Conservation (phyloP, 2,797 vertebrate species). For the Heteromormyrus szaboi region DNA sequence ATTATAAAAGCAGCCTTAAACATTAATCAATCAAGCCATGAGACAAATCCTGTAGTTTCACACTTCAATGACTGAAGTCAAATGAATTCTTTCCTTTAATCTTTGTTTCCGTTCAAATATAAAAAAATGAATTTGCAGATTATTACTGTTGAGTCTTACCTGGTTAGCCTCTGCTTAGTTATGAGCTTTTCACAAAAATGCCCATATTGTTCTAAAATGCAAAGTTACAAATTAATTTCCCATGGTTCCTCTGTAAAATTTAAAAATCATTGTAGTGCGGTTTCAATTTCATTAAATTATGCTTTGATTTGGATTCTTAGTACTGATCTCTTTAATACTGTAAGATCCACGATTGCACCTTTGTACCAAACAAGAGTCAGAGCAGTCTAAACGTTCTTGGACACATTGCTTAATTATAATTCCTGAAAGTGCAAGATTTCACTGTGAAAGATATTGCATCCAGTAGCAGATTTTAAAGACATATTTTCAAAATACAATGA, state of each 20-base stretch:
- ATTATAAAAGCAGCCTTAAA: neutral
- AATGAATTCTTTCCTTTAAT: constrained; percentile 4
- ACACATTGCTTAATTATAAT: neutral
- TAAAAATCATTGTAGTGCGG: neutral
- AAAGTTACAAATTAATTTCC: neutral
- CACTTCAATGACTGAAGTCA: neutral
- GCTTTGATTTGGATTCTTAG: neutral
- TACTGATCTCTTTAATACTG: neutral
- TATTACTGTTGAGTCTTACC: neutral
- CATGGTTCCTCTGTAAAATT: neutral
- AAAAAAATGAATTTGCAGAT: neutral
- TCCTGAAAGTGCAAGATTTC: neutral
- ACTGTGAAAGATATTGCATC: neutral
- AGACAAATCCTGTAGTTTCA: neutral
- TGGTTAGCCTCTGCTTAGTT: neutral
- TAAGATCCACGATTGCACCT: neutral
- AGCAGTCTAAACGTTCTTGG: neutral
- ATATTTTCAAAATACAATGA: neutral
- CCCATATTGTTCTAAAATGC: neutral
- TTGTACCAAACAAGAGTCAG: neutral
- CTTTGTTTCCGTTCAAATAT: constrained; percentile 15
- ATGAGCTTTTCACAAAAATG: neutral
- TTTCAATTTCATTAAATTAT: neutral
- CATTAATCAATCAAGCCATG: neutral
- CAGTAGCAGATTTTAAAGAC: neutral